These are phyloP conservation scores for Drosophila dunni DNA, from an alignment of 1,140 invertebrate species.

Conservation along the genomic window DNA sequence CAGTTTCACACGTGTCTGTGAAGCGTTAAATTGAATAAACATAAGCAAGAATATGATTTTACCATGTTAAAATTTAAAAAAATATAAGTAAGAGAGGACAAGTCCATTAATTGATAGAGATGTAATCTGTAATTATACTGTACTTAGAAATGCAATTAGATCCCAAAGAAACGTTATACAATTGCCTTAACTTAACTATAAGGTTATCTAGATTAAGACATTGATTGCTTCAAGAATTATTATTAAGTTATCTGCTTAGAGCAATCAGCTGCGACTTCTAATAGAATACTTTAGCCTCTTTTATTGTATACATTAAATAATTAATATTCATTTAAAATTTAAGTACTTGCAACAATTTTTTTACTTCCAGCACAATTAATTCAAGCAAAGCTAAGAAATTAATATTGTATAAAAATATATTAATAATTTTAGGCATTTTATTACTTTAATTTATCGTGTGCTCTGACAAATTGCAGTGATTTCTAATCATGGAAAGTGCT, in stretches of 20 bases:
- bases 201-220: too few relatives aligned
- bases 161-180: too few relatives aligned
- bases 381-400: background rate
- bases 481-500: background rate
- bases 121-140: background rate
- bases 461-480: background rate
- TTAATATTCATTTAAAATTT: too few relatives aligned
- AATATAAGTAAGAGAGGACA: background rate
- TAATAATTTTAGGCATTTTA: background rate
- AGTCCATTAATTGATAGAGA: conserved; percentile 1
- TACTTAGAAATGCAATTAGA: too few relatives aligned
- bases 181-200: too few relatives aligned
- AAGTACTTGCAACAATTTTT: too few relatives aligned
- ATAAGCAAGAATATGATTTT: background rate
- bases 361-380: too few relatives aligned
- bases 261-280: too few relatives aligned
- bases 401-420: background rate
- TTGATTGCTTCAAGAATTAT: too few relatives aligned
- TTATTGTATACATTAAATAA: too few relatives aligned
- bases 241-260: too few relatives aligned
- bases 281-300: too few relatives aligned
- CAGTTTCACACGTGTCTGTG: background rate
- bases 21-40: background rate
- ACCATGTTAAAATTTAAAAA: background rate
- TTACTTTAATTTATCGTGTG: background rate